Evolutionary conservation across 2,113 vertebrate genomes (phyloP).

Genomic region (Campylomormyrus tamandua): DNA sequence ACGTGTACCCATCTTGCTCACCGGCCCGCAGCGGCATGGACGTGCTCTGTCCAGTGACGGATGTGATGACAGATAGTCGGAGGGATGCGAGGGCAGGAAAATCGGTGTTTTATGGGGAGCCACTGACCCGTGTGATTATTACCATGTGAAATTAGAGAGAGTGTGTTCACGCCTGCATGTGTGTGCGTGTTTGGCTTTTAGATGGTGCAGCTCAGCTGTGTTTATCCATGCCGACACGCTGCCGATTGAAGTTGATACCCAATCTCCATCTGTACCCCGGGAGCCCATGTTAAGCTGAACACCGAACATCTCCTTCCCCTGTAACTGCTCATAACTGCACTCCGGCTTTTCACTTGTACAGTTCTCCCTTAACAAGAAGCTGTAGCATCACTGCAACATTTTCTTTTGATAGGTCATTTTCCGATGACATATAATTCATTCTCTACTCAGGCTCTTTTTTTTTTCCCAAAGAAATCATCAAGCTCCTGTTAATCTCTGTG

Average conservation of each 20-base stretch:
- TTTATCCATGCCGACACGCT: constrained; percentile 11
- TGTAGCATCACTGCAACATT: background rate
- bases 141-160: background rate
- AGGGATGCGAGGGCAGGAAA: background rate
- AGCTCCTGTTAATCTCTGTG: constrained; percentile 1
- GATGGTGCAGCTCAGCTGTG: constrained; percentile 23
- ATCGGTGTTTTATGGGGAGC: background rate
- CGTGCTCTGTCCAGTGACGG: constrained; percentile 30
- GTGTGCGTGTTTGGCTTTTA: background rate
- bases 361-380: background rate
- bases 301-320: background rate
- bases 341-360: background rate
- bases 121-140: background rate
- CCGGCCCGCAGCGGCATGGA: background rate
- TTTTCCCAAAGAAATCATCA: background rate
- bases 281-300: background rate
- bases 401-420: background rate
- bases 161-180: background rate
- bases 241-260: background rate
- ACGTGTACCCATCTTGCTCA: background rate
- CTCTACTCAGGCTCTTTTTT: background rate
- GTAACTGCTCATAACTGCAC: background rate
- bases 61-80: background rate
- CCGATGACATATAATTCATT: background rate
- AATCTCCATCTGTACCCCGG: background rate